These are phyloP conservation scores for Drosophila nigrodunni DNA, from an alignment of 1,140 invertebrate species.

Conservation along the genomic window DNA sequence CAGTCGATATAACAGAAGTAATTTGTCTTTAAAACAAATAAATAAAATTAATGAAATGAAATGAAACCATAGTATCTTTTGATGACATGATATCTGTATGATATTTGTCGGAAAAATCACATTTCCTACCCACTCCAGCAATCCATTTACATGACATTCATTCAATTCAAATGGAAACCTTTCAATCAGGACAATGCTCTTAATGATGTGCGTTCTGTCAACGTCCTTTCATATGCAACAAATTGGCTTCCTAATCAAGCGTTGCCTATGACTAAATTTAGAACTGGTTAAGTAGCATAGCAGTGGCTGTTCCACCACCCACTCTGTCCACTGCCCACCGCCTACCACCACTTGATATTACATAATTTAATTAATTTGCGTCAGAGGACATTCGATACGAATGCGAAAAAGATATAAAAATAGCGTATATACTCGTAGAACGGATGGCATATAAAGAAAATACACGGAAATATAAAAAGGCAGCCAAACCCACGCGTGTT, in stretches of 20 bases:
- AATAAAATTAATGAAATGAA: no score
- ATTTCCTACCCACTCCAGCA: neutral
- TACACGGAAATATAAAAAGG: conserved; percentile 13
- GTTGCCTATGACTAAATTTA: conserved; percentile 58
- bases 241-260: conserved; percentile 11
- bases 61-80: no score
- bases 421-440: conserved; percentile 19
- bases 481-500: conserved; percentile 31
- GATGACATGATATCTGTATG: no score
- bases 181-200: conserved; percentile 5
- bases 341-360: conserved; percentile 27
- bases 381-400: conserved; percentile 79
- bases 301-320: neutral
- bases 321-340: neutral
- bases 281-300: conserved; percentile 57
- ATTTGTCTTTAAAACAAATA: no score
- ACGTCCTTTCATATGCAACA: conserved; percentile 11
- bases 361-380: conserved; percentile 79
- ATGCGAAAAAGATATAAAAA: conserved; percentile 58
- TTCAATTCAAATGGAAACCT: conserved; percentile 1
- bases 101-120: no score
- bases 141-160: neutral
- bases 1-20: no score
- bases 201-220: conserved; percentile 23
- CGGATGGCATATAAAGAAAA: neutral